phyloP scores from a whole-genome alignment of 1,140 invertebrate genomes.

The Parasteatoda tepidariorum region DNA sequence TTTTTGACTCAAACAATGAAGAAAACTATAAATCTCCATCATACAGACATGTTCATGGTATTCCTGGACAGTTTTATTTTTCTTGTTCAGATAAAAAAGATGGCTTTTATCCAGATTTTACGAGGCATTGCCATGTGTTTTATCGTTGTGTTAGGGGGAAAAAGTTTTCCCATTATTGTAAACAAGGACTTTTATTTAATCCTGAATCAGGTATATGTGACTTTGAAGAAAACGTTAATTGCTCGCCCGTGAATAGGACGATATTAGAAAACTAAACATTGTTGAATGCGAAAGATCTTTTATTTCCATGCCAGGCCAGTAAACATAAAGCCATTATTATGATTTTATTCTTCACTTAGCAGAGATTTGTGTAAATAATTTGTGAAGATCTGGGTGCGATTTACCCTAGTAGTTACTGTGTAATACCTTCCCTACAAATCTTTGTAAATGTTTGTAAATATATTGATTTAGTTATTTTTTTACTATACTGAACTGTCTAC shows the following conservation, averaged over 20 bases:
- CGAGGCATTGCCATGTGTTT: constrained; percentile 59
- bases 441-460: not conserved
- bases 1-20: not conserved
- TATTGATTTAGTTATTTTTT: not conserved
- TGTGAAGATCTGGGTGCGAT: not conserved
- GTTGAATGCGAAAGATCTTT: not conserved
- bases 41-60: constrained; percentile 48
- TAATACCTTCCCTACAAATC: not conserved
- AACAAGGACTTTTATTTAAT: constrained; percentile 59
- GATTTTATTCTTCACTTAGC: not conserved
- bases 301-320: not conserved
- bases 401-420: constrained; percentile 19
- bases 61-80: constrained; percentile 46
- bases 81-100: constrained; percentile 39
- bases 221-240: constrained; percentile 61
- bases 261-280: not conserved
- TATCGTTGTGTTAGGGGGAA: constrained; percentile 59
- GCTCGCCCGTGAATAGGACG: constrained; percentile 49
- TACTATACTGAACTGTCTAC: no score
- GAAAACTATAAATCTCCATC: not conserved
- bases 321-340: not conserved
- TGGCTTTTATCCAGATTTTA: constrained; percentile 62
- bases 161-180: constrained; percentile 58
- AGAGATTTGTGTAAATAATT: not conserved
- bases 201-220: constrained; percentile 58